Conservation (phyloP, 2,113 vertebrate genomes). For the Edolisoma coerulescens region DNA sequence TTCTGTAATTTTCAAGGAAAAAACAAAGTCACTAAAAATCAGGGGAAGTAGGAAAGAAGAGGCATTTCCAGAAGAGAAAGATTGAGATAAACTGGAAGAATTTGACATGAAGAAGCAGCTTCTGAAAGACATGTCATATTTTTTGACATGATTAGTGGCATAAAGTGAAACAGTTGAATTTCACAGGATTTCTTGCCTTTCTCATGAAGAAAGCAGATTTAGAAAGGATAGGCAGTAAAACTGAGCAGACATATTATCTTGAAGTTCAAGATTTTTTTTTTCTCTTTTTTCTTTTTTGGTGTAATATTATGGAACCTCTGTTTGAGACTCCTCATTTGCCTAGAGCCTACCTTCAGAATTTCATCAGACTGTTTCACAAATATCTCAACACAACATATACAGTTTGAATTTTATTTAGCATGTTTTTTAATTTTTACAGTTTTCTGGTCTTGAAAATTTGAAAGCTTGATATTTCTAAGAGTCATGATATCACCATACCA, state of each 20-base stretch:
- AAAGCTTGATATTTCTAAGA: neutral
- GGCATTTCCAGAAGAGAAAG: neutral
- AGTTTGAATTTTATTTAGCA: neutral
- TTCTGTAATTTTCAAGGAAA: neutral
- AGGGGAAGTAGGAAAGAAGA: neutral
- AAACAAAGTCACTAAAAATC: neutral
- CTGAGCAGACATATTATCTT: neutral
- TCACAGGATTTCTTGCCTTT: neutral
- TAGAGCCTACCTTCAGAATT: neutral
- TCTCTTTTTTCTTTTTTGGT: neutral
- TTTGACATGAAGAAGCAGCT: neutral
- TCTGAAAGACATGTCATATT: neutral
- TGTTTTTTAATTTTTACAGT: neutral
- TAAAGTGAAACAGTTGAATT: neutral
- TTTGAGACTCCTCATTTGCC: neutral
- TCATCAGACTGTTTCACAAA: neutral
- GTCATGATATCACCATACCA: neutral
- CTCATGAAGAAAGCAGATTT: neutral
- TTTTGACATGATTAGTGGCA: neutral
- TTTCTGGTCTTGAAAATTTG: neutral
- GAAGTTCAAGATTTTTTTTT: neutral
- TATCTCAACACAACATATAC: neutral
- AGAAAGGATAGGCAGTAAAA: neutral
- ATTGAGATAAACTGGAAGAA: neutral
- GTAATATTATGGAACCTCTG: neutral